A percentile compares a stretch with the other conserved stretches of the same genome.
These are phyloP conservation scores for Neoarius graeffei DNA, from an alignment of 2,113 vertebrate genomes.

Conservation along the genomic window DNA sequence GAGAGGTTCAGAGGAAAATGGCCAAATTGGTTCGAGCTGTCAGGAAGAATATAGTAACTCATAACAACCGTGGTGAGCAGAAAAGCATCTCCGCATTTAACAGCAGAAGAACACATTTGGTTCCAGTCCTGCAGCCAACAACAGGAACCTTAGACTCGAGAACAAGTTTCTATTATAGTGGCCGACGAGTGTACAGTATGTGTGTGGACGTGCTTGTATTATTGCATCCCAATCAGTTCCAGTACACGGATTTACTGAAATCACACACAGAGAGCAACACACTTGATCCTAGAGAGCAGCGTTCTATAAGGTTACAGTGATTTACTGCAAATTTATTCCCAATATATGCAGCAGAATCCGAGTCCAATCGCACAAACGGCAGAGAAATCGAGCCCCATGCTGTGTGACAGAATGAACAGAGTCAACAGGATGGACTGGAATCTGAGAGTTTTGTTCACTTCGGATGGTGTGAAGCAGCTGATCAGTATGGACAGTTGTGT, in stretches of 20 bases:
- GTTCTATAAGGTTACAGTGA: background rate
- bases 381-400: background rate
- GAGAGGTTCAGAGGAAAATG: too few relatives aligned
- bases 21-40: too few relatives aligned
- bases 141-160: too few relatives aligned
- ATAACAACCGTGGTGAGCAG: too few relatives aligned
- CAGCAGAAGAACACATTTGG: too few relatives aligned
- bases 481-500: background rate
- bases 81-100: too few relatives aligned
- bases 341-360: constrained; percentile 2
- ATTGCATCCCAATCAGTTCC: background rate
- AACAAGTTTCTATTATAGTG: too few relatives aligned
- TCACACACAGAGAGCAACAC: background rate
- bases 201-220: background rate
- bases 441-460: background rate
- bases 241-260: constrained; percentile 4
- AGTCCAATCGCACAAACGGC: background rate
- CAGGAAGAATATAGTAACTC: too few relatives aligned
- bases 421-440: background rate
- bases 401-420: background rate
- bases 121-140: too few relatives aligned
- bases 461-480: background rate
- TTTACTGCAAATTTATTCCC: constrained; percentile 14
- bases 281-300: background rate
- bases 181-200: too few relatives aligned